Conservation (phyloP, 2,797 vertebrate species). For the Tympanoctomys barrerae region DNA sequence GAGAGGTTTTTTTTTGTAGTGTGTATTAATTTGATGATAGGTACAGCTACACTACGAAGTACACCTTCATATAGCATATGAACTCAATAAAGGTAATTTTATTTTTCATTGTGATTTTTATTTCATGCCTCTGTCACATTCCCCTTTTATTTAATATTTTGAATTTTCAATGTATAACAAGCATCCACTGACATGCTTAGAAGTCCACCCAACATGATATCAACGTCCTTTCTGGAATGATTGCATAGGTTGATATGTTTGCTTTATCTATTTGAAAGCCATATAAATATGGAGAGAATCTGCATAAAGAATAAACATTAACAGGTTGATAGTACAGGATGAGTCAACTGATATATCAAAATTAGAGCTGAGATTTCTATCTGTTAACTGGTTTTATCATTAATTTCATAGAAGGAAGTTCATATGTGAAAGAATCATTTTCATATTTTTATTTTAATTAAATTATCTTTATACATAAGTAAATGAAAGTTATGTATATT, state of each 20-base stretch:
- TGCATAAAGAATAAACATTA: neutral
- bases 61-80: neutral
- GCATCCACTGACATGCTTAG: neutral
- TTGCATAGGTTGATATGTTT: neutral
- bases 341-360: neutral
- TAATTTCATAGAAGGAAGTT: neutral
- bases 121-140: neutral
- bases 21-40: neutral
- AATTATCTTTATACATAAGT: neutral
- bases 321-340: neutral
- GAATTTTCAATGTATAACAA: neutral
- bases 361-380: neutral
- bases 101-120: neutral
- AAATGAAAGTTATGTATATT: neutral
- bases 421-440: neutral
- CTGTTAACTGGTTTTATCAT: neutral
- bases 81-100: neutral
- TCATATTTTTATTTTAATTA: neutral
- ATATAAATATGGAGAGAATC: neutral
- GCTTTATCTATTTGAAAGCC: neutral
- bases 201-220: neutral
- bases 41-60: neutral
- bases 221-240: neutral
- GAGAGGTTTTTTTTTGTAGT: neutral
- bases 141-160: neutral